Evolutionary conservation across 2,888 invertebrate genomes (phyloP), one percentile per base, ranked within the genome.

Genomic region (Amphipyra berbera): DNA sequence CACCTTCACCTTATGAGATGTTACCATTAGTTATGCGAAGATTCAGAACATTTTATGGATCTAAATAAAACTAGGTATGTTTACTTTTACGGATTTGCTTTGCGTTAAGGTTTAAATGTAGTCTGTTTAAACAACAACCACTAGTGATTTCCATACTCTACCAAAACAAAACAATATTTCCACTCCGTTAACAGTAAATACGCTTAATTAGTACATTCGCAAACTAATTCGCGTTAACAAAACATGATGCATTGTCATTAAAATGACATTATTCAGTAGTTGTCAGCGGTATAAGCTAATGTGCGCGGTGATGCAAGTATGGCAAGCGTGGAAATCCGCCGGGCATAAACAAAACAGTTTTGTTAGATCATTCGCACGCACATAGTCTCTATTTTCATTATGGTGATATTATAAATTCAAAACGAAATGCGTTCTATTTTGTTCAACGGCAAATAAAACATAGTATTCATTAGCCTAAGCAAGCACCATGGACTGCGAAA

Each of bases 201-300:
- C 48, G 59, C 58, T 61, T 70, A 74, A 68, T 61, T 46, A 55
- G 55, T 46, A 40, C 59, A 55, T 61, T 52, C 58, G 62, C 44
- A 61, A 77, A 67, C 64, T 58, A 66, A 78, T 69, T 75, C 42
- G 57, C 60, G 63, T 54, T 50, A 68, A 42, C 68, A 59, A 65
- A 75, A 67, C 75, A 74, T 70, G 61, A 56, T 58, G 67, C 75
- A 78, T 74, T 77, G 67, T 74, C 74, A 67, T 74, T 74, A 74
- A 62, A 76, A 74, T 68, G 61, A 61, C 52, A 78, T 78, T 63
- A 78, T 76, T 76, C 62, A 68, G 69, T 56, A 62, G 73, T 69
- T 74, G 70, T 74, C 74, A 58, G 52, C 46, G 50, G 15, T 68
- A 59, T 61, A 50, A 50, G 55, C 58, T 61, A 59, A 57, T 52